Evolutionary conservation across 37 sponge, comb jelly and placozoan species (phyloP), one percentile per base, ranked within the genome.

Genomic region (Theonella swinhoei): DNA sequence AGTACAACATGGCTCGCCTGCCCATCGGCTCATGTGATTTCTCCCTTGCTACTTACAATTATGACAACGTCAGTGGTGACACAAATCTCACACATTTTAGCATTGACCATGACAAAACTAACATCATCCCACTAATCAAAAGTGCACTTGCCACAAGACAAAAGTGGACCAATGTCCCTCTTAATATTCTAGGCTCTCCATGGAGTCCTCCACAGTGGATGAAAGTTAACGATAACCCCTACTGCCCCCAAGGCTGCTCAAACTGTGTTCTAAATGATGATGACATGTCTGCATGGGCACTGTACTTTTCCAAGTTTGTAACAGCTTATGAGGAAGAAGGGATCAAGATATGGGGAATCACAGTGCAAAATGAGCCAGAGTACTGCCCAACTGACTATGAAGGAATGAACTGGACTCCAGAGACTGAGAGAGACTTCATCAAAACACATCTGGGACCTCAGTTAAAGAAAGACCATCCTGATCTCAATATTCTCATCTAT

Each of bases 151-250:
- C 62, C 1, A 77, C 82, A 28, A 25, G 62, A 8, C 36, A 47
- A n/a, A 78, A 72, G 26, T 89, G 90, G 87, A 76, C 78, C 0
- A 85, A 77, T 1, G 90, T 84, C 28, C 1, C 85, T 22, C 72
- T 94, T 17, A 62, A 80, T 31, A 85, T 94, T 43, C 69, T 94
- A 3, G 92, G 81, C 24, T 85, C 93, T 11, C 95, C 95, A 38
- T 94, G 95, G 95, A 91, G 89, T 40, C 80, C 95, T 14, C 95
- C 95, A 26, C 79, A 43, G 11, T 94, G 95, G 95, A 88, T 94
- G 89, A 94, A 94, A 68, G 68, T 74, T 32, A 79, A 66, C 24
- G 72, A 80, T 58, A 65, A 31, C 37, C 61, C 78, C 35, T 85
- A 82, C 67, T 89, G 84, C 54, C 66, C 28, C 39, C 35, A 39